These are phyloP conservation scores for Lasius platythorax DNA, from an alignment of 2,888 invertebrate species.

Conservation along the genomic window DNA sequence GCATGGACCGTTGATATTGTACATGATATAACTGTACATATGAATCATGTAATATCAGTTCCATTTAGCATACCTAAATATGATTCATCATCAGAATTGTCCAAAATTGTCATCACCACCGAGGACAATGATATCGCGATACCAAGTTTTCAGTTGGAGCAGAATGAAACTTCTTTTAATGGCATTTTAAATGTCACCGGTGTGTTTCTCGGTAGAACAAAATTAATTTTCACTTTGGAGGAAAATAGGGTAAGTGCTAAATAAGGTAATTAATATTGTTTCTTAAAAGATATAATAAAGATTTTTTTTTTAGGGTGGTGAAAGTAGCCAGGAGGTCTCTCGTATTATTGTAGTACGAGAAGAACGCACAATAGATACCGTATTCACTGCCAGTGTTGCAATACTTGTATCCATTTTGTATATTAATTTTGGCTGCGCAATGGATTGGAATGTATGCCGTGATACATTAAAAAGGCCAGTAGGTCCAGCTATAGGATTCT, in stretches of 20 bases:
- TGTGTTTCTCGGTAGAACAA: constrained; percentile 86
- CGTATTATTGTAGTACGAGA: constrained; percentile 88
- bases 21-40: constrained; percentile 83
- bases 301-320: constrained; percentile 20
- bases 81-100: background rate
- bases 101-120: constrained; percentile 46
- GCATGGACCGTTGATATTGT: constrained; percentile 21
- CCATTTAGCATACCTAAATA: constrained; percentile 83
- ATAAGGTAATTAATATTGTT: constrained; percentile 7
- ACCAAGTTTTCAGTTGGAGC: constrained; percentile 39
- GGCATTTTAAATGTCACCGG: constrained; percentile 85
- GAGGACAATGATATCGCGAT: constrained; percentile 73
- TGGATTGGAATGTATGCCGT: constrained; percentile 91
- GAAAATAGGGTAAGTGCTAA: constrained; percentile 68
- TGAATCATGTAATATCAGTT: constrained; percentile 86
- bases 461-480: constrained; percentile 90
- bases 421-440: constrained; percentile 96
- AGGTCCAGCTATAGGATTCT: constrained; percentile 92
- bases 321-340: constrained; percentile 76
- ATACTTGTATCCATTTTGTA: constrained; percentile 93
- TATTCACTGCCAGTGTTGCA: constrained; percentile 92
- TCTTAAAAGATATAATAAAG: constrained; percentile 66
- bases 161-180: background rate
- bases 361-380: constrained; percentile 89
- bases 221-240: constrained; percentile 62